phyloP scores from a whole-genome alignment of 2,888 invertebrate genomes.

The Leistus spinibarbis region DNA sequence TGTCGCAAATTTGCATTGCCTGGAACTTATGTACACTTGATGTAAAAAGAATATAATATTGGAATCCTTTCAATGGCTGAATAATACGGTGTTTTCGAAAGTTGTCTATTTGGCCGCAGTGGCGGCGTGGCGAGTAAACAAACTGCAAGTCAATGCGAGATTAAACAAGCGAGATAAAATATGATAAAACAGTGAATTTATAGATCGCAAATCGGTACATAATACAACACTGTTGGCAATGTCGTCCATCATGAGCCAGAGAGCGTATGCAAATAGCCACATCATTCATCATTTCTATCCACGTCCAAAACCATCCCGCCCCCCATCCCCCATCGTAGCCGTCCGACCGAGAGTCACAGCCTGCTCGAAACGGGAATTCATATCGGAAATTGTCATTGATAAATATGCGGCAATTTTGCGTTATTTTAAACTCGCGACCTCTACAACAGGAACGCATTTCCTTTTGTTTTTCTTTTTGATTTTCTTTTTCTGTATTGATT shows the following conservation, averaged over 20 bases:
- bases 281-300: slow-evolving; percentile 54
- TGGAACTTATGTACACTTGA: too few relatives aligned
- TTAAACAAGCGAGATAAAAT: slow-evolving; percentile 27
- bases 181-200: slow-evolving; percentile 47
- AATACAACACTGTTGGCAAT: slow-evolving; percentile 57
- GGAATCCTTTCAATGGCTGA: neutral
- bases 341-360: slow-evolving; percentile 30
- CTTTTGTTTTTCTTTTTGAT: neutral
- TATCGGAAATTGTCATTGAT: slow-evolving; percentile 11
- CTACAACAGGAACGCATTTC: neutral
- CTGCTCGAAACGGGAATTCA: neutral
- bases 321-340: neutral
- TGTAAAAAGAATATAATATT: neutral
- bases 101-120: neutral
- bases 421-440: slow-evolving; percentile 6
- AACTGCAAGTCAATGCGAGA: slow-evolving; percentile 5
- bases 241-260: slow-evolving; percentile 52
- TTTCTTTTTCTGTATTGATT: neutral
- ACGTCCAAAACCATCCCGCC: slow-evolving; percentile 10
- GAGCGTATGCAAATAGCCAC: slow-evolving; percentile 56
- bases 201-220: slow-evolving; percentile 55
- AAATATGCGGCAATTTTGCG: slow-evolving; percentile 6
- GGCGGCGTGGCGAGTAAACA: neutral
- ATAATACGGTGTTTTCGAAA: neutral
- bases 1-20: too few relatives aligned